Evolutionary conservation across 2,113 vertebrate species (phyloP), one percentile per base, ranked within the genome.

Genomic region (Aldabrachelys gigantea): DNA sequence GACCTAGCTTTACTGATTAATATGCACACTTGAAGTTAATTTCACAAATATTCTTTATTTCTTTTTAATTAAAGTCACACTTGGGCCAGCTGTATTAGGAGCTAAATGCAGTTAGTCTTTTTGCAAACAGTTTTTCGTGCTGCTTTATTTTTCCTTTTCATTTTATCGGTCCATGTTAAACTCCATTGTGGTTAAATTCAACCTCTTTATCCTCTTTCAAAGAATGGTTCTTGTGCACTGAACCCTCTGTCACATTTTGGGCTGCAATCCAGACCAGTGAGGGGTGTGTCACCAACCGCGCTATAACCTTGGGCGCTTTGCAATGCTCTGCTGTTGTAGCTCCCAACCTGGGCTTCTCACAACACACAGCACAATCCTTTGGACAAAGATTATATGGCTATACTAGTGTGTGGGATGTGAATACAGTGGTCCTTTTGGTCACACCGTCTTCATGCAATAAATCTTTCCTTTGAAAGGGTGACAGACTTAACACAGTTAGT

Each of bases 1-100:
- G 94, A 89, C 90, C 83, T 72, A 53, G 56, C 88, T 91, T 83
- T 85, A 0, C 0, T 88, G 95, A 96, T 94, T 93, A 80, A 95
- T 81, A 90, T 87, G 78, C 49, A n/a, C 35, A 49, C 80, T 72
- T 12, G 25, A 76, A 47, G 2, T 54, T 91, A 91, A 95, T 92
- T 95, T 79, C 82, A 9, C 31, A 72, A 25, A 56, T 10, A 76
- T 6, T 5, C 2, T 38, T 41, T 84, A 29, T 65, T 69, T 69
- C 16, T 16, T 69, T 69, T 69, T 44, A 76, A 38, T 56, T 50
- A 75, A 50, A 84, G 95, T 90, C 24, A 27, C 57, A 25, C 90
- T 78, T 87, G 85, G 62, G 88, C 62, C 87, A 94, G 89, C 1
- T 75, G 5, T 85, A 17, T 85, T 79, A 65, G 75, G 80, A 88